Base-by-base conservation (phyloP, 2,888 invertebrate genomes). In the Synergus umbraculus region DNA sequence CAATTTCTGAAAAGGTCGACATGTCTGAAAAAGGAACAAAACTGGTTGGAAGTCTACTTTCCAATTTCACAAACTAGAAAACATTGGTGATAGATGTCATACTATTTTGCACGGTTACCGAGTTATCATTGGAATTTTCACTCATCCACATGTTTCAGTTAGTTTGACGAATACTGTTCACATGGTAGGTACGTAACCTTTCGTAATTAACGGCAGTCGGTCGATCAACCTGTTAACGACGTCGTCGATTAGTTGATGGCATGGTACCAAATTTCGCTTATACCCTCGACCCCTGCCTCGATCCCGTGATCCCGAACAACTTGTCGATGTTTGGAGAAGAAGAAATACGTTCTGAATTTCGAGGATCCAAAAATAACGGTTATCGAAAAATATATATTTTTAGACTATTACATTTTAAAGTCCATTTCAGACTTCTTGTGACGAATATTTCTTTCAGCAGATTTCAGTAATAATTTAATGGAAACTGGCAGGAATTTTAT, bases 181-280 rank as follows among this genome's bases (percentile, higher is more conserved):
- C 65, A 81, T 76, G 78, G 63, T 44, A 65, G 29, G 79, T 79
- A 80, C 81, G 76, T 78, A 64, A 41, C 69, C 76, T 73, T 79
- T 81, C 83, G 82, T 80, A 83, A 85, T 87, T 84, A 86, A 82
- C 79, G 81, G 18, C 77, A 76, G 76, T 79, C 41, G 76, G 60
- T 84, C 83, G 82, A 86, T 84, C 84, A 83, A 76, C n/a, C 81
- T 80, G 81, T 80, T 86, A 85, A 86, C 85, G 84, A 83, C 81
- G 81, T 78, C 80, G 86, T 84, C 86, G 86, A 88, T 88, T 86
- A 85, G 83, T 77, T 82, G 82, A 83, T 83, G 85, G 86, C 85
- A 82, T 65, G 78, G 76, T 83, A 87, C 85, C 86, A 83, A 84
- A 85, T 84, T 54, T 79, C 58, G 60, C 37, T 78, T 37, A 37